phyloP scores from a whole-genome alignment of 1,140 invertebrate genomes.

The Dendrolimus punctatus region DNA sequence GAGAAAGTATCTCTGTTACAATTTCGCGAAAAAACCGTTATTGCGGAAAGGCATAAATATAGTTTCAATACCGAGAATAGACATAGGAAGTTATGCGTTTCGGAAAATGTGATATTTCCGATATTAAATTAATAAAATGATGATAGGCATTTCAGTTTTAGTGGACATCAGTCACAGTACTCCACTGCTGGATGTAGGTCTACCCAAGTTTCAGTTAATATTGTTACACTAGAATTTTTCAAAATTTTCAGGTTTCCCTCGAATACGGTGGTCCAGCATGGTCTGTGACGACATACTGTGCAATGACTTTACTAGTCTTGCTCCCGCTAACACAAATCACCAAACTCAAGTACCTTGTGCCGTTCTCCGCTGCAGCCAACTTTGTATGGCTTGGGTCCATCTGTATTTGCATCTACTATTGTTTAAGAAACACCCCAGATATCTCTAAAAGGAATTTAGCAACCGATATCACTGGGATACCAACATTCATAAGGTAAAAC shows the following conservation, averaged over 20 bases:
- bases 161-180: too few relatives aligned
- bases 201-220: too few relatives aligned
- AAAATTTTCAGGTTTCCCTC: conserved; percentile 61
- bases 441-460: conserved; percentile 67
- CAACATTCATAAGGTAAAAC: conserved; percentile 76
- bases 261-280: conserved; percentile 50
- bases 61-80: too few relatives aligned
- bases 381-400: conserved; percentile 80
- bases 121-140: too few relatives aligned
- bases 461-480: conserved; percentile 69
- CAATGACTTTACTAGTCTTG: conserved; percentile 73
- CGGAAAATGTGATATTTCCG: too few relatives aligned
- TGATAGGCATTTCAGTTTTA: too few relatives aligned
- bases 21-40: too few relatives aligned
- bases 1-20: too few relatives aligned
- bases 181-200: too few relatives aligned
- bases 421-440: conserved; percentile 73
- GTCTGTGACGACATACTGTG: conserved; percentile 72
- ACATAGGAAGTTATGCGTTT: too few relatives aligned
- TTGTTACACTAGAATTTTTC: too few relatives aligned
- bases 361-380: conserved; percentile 83
- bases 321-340: conserved; percentile 78
- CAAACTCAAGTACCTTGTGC: conserved; percentile 82
- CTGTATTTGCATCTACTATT: conserved; percentile 81
- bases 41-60: too few relatives aligned